These are phyloP conservation scores for Callipepla californica DNA, from an alignment of 2,113 vertebrate species.

Conservation along the genomic window DNA sequence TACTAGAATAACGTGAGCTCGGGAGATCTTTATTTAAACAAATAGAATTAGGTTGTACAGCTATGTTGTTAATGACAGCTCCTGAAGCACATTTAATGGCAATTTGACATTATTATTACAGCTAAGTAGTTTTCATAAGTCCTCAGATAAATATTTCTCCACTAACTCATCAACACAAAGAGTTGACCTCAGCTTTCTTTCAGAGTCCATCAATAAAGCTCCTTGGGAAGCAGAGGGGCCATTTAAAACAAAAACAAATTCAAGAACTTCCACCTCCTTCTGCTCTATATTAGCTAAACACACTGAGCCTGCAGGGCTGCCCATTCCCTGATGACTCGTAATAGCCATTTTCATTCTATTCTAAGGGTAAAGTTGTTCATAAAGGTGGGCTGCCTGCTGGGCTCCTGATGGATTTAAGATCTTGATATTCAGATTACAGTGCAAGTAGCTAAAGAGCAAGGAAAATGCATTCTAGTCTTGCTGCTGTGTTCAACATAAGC, in stretches of 20 bases:
- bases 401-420: slow-evolving; percentile 52
- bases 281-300: slow-evolving; percentile 30
- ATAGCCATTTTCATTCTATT: slow-evolving; percentile 34
- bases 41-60: slow-evolving; percentile 55
- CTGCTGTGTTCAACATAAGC: slow-evolving; percentile 10
- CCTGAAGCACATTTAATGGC: slow-evolving; percentile 42
- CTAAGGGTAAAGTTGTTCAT: slow-evolving; percentile 14
- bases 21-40: slow-evolving; percentile 45
- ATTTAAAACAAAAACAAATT: slow-evolving; percentile 39
- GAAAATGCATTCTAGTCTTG: neutral
- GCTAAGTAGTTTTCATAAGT: slow-evolving; percentile 40
- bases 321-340: neutral
- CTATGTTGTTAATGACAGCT: slow-evolving; percentile 31
- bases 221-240: neutral
- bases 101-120: slow-evolving; percentile 35
- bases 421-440: slow-evolving; percentile 46
- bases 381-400: slow-evolving; percentile 63
- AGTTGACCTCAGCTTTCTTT: slow-evolving; percentile 47
- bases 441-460: slow-evolving; percentile 12
- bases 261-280: slow-evolving; percentile 38
- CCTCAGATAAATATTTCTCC: slow-evolving; percentile 44
- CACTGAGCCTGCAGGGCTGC: slow-evolving; percentile 16
- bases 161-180: slow-evolving; percentile 55
- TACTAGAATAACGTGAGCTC: slow-evolving; percentile 23
- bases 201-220: slow-evolving; percentile 11